A percentile compares a stretch with the other conserved stretches of the same genome.
These are phyloP conservation scores for Lutjanus erythropterus DNA, from an alignment of 2,113 vertebrate genomes.

Conservation along the genomic window DNA sequence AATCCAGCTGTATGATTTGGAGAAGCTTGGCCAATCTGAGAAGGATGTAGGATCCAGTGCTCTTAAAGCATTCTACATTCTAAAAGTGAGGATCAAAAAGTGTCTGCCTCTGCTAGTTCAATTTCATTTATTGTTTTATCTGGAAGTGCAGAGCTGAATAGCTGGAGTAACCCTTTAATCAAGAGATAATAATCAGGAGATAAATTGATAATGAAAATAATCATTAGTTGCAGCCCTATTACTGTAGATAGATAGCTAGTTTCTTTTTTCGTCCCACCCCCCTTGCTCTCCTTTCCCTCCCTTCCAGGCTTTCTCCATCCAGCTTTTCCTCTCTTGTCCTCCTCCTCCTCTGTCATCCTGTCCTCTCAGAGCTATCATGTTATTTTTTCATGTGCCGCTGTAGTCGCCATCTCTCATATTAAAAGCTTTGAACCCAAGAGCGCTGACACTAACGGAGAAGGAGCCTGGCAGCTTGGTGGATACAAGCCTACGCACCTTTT, in stretches of 20 bases:
- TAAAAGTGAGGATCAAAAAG: background rate
- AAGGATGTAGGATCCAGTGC: background rate
- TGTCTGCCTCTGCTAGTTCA: background rate
- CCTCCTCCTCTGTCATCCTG: background rate
- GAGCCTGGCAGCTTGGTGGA: constrained; percentile 47
- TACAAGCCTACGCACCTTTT: constrained; percentile 22
- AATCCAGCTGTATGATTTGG: background rate
- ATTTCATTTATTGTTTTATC: background rate
- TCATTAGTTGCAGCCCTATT: background rate
- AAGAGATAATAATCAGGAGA: constrained; percentile 31
- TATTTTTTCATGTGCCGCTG: constrained; percentile 26
- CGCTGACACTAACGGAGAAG: constrained; percentile 34
- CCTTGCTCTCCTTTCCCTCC: background rate
- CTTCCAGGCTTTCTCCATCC: background rate
- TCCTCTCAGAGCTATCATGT: constrained; percentile 21
- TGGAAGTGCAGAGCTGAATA: background rate
- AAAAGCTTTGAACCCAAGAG: constrained; percentile 50
- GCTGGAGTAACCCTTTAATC: background rate
- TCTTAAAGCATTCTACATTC: background rate
- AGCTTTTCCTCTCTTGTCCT: background rate
- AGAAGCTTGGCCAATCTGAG: background rate
- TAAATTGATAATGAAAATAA: constrained; percentile 30
- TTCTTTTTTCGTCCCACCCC: background rate
- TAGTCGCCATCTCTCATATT: constrained; percentile 46
- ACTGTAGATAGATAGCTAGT: background rate